Conservation (phyloP, 2,888 invertebrate genomes). For the Trachelus stipa region DNA sequence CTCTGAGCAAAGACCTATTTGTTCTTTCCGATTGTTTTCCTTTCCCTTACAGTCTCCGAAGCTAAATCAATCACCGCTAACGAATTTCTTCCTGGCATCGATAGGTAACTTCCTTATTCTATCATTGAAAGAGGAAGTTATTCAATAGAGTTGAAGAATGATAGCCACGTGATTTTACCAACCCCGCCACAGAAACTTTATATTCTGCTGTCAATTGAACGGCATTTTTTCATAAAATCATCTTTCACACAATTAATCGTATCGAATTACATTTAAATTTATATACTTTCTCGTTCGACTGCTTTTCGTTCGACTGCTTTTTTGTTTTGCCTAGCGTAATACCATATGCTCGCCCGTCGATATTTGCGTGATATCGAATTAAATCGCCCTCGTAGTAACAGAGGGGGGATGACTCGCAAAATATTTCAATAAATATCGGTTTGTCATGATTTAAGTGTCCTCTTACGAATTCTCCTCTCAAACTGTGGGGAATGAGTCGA, state of each 20-base stretch:
- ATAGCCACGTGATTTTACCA: neutral
- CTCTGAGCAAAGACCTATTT: neutral
- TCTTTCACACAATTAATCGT: neutral
- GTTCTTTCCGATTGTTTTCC: neutral
- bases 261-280: neutral
- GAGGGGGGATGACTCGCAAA: neutral
- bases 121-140: neutral
- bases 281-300: neutral
- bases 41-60: neutral
- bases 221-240: neutral
- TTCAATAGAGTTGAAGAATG: neutral
- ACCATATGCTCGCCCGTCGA: neutral
- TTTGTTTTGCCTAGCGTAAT: neutral
- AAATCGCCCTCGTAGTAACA: neutral
- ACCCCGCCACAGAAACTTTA: neutral
- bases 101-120: neutral
- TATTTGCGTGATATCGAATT: neutral
- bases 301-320: neutral
- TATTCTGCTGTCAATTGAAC: neutral
- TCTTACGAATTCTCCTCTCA: neutral
- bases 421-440: conserved; percentile 8
- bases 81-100: neutral
- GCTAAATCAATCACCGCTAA: neutral
- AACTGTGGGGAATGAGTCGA: neutral
- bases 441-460: conserved; percentile 9